Evolutionary conservation across 2,888 invertebrate species (phyloP).

Genomic region (Chymomyza procnemis): DNA sequence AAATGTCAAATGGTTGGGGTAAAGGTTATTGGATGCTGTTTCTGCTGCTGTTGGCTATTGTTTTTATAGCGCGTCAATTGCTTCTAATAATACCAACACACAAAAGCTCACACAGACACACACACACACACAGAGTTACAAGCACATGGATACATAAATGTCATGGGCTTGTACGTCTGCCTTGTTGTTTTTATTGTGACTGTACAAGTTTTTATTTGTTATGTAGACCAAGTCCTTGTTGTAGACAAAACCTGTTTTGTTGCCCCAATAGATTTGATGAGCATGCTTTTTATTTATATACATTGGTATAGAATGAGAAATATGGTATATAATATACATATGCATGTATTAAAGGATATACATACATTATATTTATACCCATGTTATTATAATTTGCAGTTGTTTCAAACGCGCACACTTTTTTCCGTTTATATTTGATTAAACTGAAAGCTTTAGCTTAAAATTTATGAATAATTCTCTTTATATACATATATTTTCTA

Average conservation of each 20-base stretch:
- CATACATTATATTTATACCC: neutral
- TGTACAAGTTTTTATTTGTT: constrained; percentile 1
- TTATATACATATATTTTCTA: neutral
- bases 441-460: neutral
- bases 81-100: constrained; percentile 13
- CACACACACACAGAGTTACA: neutral
- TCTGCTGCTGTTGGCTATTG: neutral
- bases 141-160: neutral
- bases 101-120: neutral
- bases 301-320: neutral
- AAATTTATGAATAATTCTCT: neutral
- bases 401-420: neutral
- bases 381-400: neutral
- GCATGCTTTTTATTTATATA: constrained; percentile 1
- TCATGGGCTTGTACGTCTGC: neutral
- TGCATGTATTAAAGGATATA: neutral
- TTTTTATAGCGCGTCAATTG: constrained; percentile 5
- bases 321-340: neutral
- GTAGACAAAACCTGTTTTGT: neutral
- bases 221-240: neutral
- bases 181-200: constrained; percentile 1
- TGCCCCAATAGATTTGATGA: neutral
- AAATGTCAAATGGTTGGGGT: neutral
- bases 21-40: neutral
- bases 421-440: constrained; percentile 5